phyloP scores from a whole-genome alignment of 1,140 invertebrate genomes.

The Laupala kohalensis region DNA sequence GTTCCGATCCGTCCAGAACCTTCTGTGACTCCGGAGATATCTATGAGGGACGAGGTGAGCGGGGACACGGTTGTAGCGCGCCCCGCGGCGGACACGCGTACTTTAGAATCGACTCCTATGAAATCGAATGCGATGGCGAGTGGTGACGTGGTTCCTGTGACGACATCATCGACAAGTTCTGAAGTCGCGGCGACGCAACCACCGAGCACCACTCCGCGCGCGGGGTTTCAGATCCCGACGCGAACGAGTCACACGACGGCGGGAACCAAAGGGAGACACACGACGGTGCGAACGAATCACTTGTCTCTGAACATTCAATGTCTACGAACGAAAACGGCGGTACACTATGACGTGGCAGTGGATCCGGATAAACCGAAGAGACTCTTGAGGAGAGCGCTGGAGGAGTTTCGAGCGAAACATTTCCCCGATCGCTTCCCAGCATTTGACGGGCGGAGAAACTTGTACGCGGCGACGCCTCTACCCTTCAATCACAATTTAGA shows the following conservation, averaged over 20 bases:
- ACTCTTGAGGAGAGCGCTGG: constrained; percentile 23
- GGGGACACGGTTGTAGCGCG: no score
- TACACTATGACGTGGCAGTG: constrained; percentile 40
- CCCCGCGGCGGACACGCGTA: no score
- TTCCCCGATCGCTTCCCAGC: constrained; percentile 35
- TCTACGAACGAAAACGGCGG: constrained; percentile 27
- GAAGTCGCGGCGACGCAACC: background rate
- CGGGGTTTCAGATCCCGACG: background rate
- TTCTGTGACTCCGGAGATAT: no score
- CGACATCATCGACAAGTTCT: background rate
- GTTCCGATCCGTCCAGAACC: no score
- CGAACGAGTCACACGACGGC: background rate
- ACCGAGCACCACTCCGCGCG: no score
- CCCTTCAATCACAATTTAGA: constrained; percentile 16
- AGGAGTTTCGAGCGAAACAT: constrained; percentile 20
- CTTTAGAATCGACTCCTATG: no score
- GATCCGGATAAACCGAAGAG: constrained; percentile 35
- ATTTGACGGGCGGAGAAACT: constrained; percentile 58
- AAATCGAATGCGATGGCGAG: no score
- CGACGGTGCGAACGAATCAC: constrained; percentile 42
- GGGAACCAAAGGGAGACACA: constrained; percentile 31
- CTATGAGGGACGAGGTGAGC: no score
- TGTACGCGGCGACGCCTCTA: constrained; percentile 33
- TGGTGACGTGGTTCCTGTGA: background rate
- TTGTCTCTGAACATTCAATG: constrained; percentile 27